Percentiles rank a stretch among this genome's conserved stretches.
Conservation (phyloP, 2,113 vertebrate genomes). For the Semnopithecus entellus region DNA sequence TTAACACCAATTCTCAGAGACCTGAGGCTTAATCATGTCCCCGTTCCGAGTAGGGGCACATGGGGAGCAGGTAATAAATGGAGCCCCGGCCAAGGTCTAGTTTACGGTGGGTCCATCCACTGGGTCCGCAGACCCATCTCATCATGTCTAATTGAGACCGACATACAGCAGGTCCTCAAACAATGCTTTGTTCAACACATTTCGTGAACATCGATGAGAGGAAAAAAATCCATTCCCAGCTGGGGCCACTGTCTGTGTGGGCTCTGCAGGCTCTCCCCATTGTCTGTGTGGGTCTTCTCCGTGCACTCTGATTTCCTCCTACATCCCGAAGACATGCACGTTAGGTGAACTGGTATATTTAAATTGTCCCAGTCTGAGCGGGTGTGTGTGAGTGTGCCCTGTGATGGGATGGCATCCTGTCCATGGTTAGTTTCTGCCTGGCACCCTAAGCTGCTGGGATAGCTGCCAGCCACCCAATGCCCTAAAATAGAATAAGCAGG, state of each 20-base stretch:
- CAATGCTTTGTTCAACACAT: neutral
- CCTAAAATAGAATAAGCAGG: neutral
- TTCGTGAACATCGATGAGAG: neutral
- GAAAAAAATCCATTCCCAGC: neutral
- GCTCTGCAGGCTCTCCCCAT: neutral
- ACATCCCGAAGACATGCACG: neutral
- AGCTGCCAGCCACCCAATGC: neutral
- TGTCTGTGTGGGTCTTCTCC: neutral
- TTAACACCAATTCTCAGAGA: neutral
- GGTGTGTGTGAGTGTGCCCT: neutral
- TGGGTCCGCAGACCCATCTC: neutral
- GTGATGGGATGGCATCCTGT: neutral
- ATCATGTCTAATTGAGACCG: fast-evolving
- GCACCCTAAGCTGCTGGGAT: neutral
- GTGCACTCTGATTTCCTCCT: neutral
- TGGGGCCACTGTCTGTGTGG: neutral
- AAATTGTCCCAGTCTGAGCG: neutral
- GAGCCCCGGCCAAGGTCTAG: neutral
- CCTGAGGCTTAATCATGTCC: neutral
- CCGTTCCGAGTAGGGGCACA: fast-evolving
- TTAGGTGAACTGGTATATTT: neutral
- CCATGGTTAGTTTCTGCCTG: neutral
- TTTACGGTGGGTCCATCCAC: too few relatives aligned
- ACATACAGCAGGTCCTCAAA: neutral
- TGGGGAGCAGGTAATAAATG: neutral